Conservation (phyloP, 2,797 vertebrate genomes). For the Hydrophis major region DNA sequence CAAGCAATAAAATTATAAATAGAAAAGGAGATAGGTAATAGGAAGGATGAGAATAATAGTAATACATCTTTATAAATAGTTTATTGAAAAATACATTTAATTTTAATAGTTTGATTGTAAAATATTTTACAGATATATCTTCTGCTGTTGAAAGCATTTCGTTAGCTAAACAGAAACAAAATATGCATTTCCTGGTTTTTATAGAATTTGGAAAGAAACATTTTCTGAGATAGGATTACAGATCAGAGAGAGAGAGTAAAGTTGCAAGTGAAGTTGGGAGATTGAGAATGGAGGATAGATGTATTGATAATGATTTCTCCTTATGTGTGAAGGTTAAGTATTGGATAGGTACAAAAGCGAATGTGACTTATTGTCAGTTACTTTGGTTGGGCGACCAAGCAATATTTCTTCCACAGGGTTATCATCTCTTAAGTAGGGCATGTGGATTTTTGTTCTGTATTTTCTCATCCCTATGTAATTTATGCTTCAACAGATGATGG, state of each 20-base stretch:
- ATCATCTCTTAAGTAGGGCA: neutral
- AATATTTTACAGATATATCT: neutral
- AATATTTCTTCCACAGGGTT: neutral
- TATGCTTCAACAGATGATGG: neutral
- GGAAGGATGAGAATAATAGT: no score
- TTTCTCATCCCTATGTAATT: neutral
- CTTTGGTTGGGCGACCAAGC: neutral
- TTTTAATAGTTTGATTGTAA: no score
- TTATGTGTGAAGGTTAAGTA: neutral
- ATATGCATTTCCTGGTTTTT: neutral
- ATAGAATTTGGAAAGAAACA: neutral
- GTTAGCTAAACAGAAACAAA: neutral
- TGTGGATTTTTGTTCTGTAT: neutral
- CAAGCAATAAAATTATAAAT: no score
- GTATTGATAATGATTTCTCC: neutral
- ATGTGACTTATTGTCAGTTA: neutral
- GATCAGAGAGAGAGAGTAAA: neutral
- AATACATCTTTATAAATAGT: no score
- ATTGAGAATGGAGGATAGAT: neutral
- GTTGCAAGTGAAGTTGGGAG: neutral
- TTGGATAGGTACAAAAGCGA: neutral
- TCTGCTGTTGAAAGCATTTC: neutral
- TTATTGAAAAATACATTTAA: no score
- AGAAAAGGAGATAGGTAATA: no score
- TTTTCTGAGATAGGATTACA: neutral